These are phyloP conservation scores for Lithobates sylvaticus DNA, from an alignment of 2,797 vertebrate species.

Conservation along the genomic window DNA sequence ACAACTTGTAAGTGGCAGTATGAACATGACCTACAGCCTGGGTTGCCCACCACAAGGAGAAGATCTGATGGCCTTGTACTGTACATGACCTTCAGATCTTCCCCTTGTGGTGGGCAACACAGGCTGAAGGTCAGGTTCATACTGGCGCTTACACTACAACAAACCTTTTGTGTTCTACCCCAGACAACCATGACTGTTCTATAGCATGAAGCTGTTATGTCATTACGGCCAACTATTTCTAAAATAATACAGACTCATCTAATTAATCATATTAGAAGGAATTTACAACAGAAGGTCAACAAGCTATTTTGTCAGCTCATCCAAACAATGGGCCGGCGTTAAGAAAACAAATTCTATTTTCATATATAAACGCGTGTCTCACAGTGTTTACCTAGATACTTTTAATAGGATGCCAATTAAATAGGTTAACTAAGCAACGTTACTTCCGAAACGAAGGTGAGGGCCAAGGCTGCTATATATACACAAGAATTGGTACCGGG, in stretches of 20 bases:
- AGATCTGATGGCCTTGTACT: no score
- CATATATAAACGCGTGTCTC: neutral
- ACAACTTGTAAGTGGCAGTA: no score
- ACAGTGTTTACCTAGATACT: neutral
- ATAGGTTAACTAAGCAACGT: conserved; percentile 15
- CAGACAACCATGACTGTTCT: no score
- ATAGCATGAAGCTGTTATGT: no score
- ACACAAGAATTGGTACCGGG: neutral
- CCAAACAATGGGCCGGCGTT: neutral
- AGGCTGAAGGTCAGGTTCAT: neutral
- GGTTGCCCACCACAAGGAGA: no score
- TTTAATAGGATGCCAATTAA: conserved; percentile 27
- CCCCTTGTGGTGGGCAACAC: no score
- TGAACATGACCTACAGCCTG: no score
- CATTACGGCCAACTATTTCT: neutral
- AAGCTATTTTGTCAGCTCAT: neutral
- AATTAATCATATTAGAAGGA: neutral
- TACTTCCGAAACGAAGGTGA: conserved; percentile 16
- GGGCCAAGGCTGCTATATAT: neutral
- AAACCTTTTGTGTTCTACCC: no score
- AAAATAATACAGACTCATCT: neutral
- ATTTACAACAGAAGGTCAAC: neutral
- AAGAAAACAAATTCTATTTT: conserved; percentile 12
- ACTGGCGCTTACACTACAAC: neutral
- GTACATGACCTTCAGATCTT: no score